Evolutionary conservation across 2,888 invertebrate genomes (phyloP), one percentile per base, ranked within the genome.

Genomic region (Neuroscelio doddi): DNA sequence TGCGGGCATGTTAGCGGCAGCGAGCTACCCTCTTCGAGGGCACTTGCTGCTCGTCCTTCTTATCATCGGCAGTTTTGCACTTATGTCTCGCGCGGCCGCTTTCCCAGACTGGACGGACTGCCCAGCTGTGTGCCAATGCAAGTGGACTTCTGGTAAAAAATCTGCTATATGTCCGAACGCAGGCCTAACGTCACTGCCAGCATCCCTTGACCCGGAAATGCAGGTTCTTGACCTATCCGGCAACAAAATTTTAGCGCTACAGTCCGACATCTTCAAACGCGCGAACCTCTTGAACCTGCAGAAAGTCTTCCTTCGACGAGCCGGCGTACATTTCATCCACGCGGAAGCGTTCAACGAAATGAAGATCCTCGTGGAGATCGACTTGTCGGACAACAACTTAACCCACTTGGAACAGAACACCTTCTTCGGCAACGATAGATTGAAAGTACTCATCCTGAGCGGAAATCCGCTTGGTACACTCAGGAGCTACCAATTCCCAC

Each of bases 81-180:
- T 80, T 39, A 68, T 73, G 12, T 78, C 79, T 1, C 65, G 71
- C 15, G 88, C 87, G 73, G 85, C 87, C 64, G 87, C 88, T 66
- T 88, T 89, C 74, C 90, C 91, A 64, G 95, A 95, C 85, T 95
- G 94, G 94, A 93, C 93, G 49, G 94, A 93, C 85, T 95, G 95
- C 85, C 93, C 94, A 77, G 88, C 90, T 71, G 91, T 92, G 75
- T 96, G 96, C 85, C 90, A 91, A 78, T 96, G 96, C 88, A 95
- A 94, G 86, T 96, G 96, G 96, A 92, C 93, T 36, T 93, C 92
- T 64, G 95, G 95, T 65, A 96, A 96, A 86, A 94, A 94, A 84
- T 94, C 94, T 36, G 96, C 95, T 53, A 88, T 93, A 61, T 96
- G 96, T 86, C 90, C 91, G 68, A 91, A 93, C 78, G 91, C 93